phyloP scores from a whole-genome alignment of 2,113 vertebrate genomes.

The Panthera uncia region DNA sequence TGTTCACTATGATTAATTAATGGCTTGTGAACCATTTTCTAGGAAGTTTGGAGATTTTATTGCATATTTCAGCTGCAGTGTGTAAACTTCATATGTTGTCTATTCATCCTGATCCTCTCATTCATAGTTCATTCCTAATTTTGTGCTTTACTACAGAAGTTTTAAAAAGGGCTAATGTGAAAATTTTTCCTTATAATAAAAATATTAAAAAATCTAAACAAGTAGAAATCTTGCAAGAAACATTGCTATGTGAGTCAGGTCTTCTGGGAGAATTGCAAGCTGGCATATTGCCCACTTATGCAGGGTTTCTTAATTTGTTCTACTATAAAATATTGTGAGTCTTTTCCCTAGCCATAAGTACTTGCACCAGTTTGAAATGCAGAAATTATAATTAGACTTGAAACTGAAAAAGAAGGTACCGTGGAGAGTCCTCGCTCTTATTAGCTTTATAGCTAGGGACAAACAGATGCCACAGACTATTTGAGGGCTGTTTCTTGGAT shows the following conservation, averaged over 20 bases:
- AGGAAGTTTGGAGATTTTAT: constrained; percentile 43
- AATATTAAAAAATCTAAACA: background rate
- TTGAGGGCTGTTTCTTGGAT: constrained; percentile 50
- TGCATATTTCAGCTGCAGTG: constrained; percentile 16
- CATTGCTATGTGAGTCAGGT: constrained; percentile 31
- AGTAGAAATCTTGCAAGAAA: constrained; percentile 44
- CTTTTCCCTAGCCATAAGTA: constrained; percentile 65
- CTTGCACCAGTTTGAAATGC: constrained; percentile 65
- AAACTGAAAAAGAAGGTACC: constrained; percentile 66
- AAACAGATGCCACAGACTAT: constrained; percentile 60
- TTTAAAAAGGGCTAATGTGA: constrained; percentile 35
- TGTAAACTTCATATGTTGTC: constrained; percentile 57
- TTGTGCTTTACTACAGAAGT: constrained; percentile 47
- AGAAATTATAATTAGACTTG: constrained; percentile 71
- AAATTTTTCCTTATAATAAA: constrained; percentile 25
- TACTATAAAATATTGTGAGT: constrained; percentile 66
- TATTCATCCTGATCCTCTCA: constrained; percentile 47
- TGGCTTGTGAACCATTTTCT: constrained; percentile 48
- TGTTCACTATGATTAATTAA: constrained; percentile 62
- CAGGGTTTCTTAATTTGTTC: constrained; percentile 73
- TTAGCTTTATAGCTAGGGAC: constrained; percentile 55
- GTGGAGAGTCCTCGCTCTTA: constrained; percentile 64
- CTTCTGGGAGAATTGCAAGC: constrained; percentile 51
- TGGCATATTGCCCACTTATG: constrained; percentile 56
- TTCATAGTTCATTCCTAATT: constrained; percentile 56